Evolutionary conservation across 2,888 invertebrate species (phyloP), one percentile per base, ranked within the genome.

Genomic region (Celastrina argiolus): DNA sequence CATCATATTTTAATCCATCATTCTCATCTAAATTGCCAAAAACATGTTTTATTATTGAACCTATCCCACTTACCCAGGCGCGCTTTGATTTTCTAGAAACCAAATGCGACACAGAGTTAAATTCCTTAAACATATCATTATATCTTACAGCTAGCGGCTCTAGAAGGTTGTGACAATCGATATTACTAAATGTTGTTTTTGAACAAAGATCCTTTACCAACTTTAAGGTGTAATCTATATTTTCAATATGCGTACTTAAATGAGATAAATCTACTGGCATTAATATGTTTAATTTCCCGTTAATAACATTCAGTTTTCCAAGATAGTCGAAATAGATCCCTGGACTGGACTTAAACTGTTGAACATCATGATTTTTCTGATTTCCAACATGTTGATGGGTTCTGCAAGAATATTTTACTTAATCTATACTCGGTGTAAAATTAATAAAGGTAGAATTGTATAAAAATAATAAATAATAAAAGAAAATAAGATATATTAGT

Each of bases 11-110:
- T 0, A 72, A 14, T 14, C 68, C 74, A 56, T 75, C 74, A 10
- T 74, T 59, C 66, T 74, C 74, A 22, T 74, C 71, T 34, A 75
- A 39, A 41, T 75, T 72, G 0, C 74, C 75, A 58, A 74, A 74
- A n/a, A 74, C 65, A 26, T 69, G 65, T 71, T 75, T 75, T 10
- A 70, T 64, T 1, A 70, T 28, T 7, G 70, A 67, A 1, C 75
- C 75, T n/a, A 74, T 63, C 1, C 69, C 72, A 16, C 69, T 68
- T 6, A 74, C 56, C 74, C 74, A 74, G 2, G 74, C 69, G 4
- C 74, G 68, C 66, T 70, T 73, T 7, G 14, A 12, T 67, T 67
- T 68, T 10, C 10, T 65, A 5, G 63, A 59, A 4, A 71, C 36
- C 2, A 74, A 28, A 64, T 74, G 74, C 10, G 74, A 70, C 6